These are phyloP conservation scores for Serilophus lunatus DNA, from an alignment of 2,113 vertebrate species.

Conservation along the genomic window DNA sequence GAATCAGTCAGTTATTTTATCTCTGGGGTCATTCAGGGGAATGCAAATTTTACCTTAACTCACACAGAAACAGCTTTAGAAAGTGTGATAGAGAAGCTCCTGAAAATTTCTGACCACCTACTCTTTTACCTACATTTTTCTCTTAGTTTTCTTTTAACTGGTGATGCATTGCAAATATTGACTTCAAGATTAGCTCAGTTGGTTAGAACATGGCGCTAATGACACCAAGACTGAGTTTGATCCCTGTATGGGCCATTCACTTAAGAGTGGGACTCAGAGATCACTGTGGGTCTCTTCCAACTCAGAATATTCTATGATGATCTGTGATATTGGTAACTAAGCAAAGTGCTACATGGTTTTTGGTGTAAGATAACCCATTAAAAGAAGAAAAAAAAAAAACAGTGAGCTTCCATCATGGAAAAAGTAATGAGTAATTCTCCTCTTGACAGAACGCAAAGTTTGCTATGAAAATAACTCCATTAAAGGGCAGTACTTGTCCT, in stretches of 20 bases:
- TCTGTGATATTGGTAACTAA: background rate
- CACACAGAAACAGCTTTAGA: background rate
- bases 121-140: background rate
- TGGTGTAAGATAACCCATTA: background rate
- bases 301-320: background rate
- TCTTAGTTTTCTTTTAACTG: background rate
- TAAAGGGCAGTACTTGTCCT: slow-evolving; percentile 13
- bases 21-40: background rate
- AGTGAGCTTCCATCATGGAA: background rate
- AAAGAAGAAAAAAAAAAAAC: background rate
- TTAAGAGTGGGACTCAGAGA: background rate
- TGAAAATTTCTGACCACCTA: background rate
- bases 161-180: background rate
- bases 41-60: background rate
- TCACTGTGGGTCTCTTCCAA: background rate
- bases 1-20: background rate
- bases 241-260: background rate
- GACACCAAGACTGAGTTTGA: background rate
- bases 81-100: background rate
- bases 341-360: background rate
- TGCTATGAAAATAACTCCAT: slow-evolving; percentile 38
- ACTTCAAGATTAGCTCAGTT: background rate
- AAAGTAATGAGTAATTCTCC: slow-evolving; percentile 50
- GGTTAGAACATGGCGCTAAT: background rate
- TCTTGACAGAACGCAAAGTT: background rate